Evolutionary conservation across 35 echinoderm and acorn worm genomes (phyloP).

Genomic region (Acanthaster planci): DNA sequence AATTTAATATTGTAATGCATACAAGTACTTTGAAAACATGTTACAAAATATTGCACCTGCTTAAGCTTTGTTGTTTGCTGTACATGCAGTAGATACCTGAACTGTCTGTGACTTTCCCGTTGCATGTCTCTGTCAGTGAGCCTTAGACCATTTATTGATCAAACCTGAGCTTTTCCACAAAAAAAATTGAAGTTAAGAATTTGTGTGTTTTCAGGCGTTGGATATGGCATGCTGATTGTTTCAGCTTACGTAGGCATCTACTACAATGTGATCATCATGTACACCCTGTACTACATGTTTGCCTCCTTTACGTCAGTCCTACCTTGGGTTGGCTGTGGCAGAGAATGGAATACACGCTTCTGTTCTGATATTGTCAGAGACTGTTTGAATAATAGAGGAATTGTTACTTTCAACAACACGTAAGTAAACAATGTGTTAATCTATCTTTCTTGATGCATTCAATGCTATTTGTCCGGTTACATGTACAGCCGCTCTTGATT

Average conservation of each 20-base stretch:
- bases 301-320: conserved; percentile 62
- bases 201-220: conserved; percentile 62
- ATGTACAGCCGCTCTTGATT: no score
- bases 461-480: no score
- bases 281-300: conserved; percentile 81
- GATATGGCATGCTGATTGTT: conserved; percentile 87
- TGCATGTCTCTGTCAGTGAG: no score
- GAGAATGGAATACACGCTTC: conserved; percentile 70
- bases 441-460: no score
- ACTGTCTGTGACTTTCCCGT: no score
- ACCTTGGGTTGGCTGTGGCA: conserved; percentile 70
- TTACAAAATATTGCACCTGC: no score
- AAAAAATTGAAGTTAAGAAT: not conserved
- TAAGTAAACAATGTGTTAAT: not conserved
- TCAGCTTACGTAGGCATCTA: conserved; percentile 84
- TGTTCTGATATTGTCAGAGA: conserved; percentile 53
- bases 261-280: conserved; percentile 96
- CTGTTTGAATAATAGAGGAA: conserved; percentile 50
- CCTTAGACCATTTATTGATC: not conserved
- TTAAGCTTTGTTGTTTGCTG: no score
- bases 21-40: no score
- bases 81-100: no score
- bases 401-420: conserved; percentile 58
- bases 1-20: no score
- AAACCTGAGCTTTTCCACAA: not conserved